phyloP scores from a whole-genome alignment of 1,140 invertebrate species.

The Steinernema khuongi region DNA sequence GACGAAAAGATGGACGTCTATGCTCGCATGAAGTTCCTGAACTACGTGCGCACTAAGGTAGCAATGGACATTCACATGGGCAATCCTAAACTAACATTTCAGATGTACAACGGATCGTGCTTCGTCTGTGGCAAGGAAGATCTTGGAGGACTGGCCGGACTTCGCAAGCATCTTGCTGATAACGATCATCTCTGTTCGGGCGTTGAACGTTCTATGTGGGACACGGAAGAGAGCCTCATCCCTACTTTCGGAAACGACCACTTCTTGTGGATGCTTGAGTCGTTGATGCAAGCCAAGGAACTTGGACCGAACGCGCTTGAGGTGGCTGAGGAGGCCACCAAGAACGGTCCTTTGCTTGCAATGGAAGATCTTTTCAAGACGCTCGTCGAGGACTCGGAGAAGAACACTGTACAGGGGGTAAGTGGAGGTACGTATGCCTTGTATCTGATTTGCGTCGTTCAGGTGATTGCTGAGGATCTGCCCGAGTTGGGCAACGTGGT shows the following conservation, averaged over 20 bases:
- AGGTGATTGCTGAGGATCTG: conserved; percentile 39
- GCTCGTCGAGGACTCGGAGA: conserved; percentile 51
- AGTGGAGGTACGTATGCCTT: not conserved
- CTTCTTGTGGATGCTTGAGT: conserved; percentile 58
- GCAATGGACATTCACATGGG: conserved; percentile 4
- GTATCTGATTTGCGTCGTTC: not conserved
- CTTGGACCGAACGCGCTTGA: conserved; percentile 38
- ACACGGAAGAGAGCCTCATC: conserved; percentile 55
- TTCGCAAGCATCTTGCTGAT: conserved; percentile 34
- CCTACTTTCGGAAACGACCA: conserved; percentile 54
- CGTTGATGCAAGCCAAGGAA: conserved; percentile 32
- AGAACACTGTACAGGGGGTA: conserved; percentile 51
- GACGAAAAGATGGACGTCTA: conserved; percentile 51
- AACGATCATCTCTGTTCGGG: conserved; percentile 22
- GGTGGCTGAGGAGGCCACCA: conserved; percentile 20
- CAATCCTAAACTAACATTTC: conserved; percentile 20
- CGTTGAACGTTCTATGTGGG: conserved; percentile 34
- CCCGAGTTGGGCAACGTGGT: conserved; percentile 44
- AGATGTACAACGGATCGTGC: conserved; percentile 40
- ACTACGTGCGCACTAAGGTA: conserved; percentile 53
- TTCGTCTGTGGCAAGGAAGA: conserved; percentile 32
- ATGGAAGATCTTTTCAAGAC: conserved; percentile 26
- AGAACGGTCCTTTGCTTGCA: conserved; percentile 19
- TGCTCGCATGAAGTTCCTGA: conserved; percentile 54
- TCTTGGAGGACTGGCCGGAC: conserved; percentile 26